Conservation (phyloP, 53 echinoderm and acorn worm species). For the Actinopyga echinites region DNA sequence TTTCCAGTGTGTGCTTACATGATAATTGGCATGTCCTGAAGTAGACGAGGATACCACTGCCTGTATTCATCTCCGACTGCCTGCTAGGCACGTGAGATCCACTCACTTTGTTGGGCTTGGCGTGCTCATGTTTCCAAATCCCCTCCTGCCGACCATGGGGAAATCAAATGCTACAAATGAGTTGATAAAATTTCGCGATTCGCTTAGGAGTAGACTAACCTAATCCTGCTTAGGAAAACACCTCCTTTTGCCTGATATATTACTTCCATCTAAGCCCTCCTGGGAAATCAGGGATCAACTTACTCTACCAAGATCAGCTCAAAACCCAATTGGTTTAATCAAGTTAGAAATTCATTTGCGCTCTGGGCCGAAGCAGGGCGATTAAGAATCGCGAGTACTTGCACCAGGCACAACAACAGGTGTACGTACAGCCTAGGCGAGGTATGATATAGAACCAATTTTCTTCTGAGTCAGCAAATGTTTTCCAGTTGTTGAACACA, state of each 20-base stretch:
- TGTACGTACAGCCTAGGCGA: constrained; percentile 18
- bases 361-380: constrained; percentile 41
- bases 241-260: constrained; percentile 34
- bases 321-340: constrained; percentile 54
- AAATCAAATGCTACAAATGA: constrained; percentile 50
- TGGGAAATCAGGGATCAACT: constrained; percentile 39
- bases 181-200: constrained; percentile 49
- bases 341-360: constrained; percentile 57
- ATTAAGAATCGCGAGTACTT: constrained; percentile 7
- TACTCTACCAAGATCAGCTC: constrained; percentile 40
- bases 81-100: neutral
- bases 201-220: constrained; percentile 27
- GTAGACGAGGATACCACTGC: neutral
- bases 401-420: constrained; percentile 48
- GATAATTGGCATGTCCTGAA: constrained; percentile 46
- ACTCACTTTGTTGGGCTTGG: constrained; percentile 18
- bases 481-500: constrained; percentile 56
- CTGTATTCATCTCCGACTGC: constrained; percentile 19
- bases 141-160: constrained; percentile 26
- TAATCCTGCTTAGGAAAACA: constrained; percentile 40
- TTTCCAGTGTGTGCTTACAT: constrained; percentile 54
- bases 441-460: constrained; percentile 43
- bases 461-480: constrained; percentile 47
- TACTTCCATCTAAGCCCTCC: constrained; percentile 39
- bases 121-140: constrained; percentile 46